These are phyloP conservation scores for Phrynocephalus versicolor DNA, from an alignment of 2,113 vertebrate genomes.

Conservation along the genomic window DNA sequence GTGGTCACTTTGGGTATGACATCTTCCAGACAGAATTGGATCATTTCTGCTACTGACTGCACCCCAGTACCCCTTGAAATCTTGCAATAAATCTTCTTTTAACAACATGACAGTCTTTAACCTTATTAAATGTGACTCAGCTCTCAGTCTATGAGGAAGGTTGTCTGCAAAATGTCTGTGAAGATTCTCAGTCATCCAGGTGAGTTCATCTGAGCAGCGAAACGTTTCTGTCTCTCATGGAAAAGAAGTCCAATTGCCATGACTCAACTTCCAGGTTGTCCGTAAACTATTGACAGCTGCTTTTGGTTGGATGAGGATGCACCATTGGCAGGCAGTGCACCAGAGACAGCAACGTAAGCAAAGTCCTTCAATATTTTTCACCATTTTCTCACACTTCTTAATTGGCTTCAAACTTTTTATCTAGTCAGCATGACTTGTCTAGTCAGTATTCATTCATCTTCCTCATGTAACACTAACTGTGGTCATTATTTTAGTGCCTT, in stretches of 20 bases:
- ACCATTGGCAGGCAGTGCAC: slow-evolving; percentile 16
- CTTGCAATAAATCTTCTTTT: slow-evolving; percentile 76
- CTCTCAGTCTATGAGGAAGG: slow-evolving; percentile 79
- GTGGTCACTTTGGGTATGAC: slow-evolving; percentile 83
- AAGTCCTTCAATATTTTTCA: too few species aligned
- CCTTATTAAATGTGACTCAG: slow-evolving; percentile 81
- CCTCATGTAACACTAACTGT: too few species aligned
- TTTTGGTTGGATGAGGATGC: not conserved
- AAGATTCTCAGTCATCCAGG: too few species aligned
- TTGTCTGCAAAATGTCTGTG: slow-evolving; percentile 72
- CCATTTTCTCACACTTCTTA: too few species aligned
- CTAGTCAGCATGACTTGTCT: too few species aligned
- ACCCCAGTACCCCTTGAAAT: slow-evolving; percentile 86
- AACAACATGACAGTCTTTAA: slow-evolving; percentile 84
- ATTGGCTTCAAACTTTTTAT: too few species aligned
- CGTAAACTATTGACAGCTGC: slow-evolving; percentile 74
- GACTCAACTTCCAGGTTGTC: too few species aligned
- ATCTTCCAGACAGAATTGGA: slow-evolving; percentile 85
- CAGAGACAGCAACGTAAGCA: slow-evolving; percentile 61
- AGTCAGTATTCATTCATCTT: too few species aligned
- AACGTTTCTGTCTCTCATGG: too few species aligned
- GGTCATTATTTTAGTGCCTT: too few species aligned
- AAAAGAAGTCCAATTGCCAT: too few species aligned
- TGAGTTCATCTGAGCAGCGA: too few species aligned
- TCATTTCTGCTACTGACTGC: slow-evolving; percentile 83